Evolutionary conservation across 2,797 vertebrate genomes (phyloP), one percentile per base, ranked within the genome.

Genomic region (Tragopan temminckii): DNA sequence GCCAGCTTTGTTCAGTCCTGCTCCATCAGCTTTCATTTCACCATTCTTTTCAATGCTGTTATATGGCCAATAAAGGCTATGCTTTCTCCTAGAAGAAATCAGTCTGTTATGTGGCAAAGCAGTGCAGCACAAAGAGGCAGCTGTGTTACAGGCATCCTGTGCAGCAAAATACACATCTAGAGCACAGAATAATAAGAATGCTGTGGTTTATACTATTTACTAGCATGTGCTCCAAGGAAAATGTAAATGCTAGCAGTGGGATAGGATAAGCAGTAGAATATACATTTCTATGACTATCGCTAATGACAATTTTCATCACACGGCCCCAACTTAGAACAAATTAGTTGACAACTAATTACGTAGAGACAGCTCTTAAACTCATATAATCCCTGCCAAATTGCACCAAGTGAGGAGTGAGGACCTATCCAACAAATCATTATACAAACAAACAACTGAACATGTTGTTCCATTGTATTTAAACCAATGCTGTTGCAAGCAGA

Each of bases 401-500:
- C 57, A 81, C 55, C 69, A 87, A 67, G 38, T 81, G 69, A 87
- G 48, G 57, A 93, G 45, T 82, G 83, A 93, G 25, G 69, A 69
- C 42, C 27, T 58, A 25, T 74, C 81, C 74, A 66, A 53, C 50
- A 79, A 83, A 69, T 79, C 43, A 43, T 79, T 93, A 61, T 7
- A 83, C 63, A 95, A 94, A 90, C 85, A 94, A 94, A 93, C 85
- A 86, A 86, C 71, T 90, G 61, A 89, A 89, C 53, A 36, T 50
- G 61, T 80, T 63, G 8, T 43, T 77, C 87, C 67, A 36, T 82
- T 80, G 63, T 66, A 69, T 78, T 85, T 72, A 82, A 58, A 31
- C 24, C 69, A 59, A 59, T 36, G 29, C 40, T 58, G 33, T 52
- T 66, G 36, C 46, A 81, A 86, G 53, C 46, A 88, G 59, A 89